Percentiles rank a stretch among this genome's conserved stretches.
Conservation (phyloP, 2,888 invertebrate species). For the Drosophila nr. perissopoda region DNA sequence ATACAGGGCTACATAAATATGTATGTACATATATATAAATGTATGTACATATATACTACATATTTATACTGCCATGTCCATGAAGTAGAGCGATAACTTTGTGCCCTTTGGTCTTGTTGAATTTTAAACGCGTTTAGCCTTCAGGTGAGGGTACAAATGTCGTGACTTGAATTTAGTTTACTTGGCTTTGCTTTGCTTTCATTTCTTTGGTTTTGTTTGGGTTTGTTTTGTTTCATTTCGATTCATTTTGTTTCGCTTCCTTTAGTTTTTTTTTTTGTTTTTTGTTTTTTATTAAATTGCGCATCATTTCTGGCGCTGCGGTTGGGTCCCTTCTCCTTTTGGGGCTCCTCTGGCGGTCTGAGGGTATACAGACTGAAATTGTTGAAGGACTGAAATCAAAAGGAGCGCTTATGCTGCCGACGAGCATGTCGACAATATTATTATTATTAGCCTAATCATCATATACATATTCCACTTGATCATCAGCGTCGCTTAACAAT, state of each 20-base stretch:
- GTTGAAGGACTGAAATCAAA: slow-evolving; percentile 7
- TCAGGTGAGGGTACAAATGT: slow-evolving; percentile 48
- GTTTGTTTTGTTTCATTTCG: slow-evolving; percentile 9
- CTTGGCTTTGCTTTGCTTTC: slow-evolving; percentile 24
- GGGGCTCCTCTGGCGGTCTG: background rate
- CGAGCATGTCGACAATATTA: slow-evolving; percentile 7
- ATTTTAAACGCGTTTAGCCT: slow-evolving; percentile 57
- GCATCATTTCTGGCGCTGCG: too few species aligned
- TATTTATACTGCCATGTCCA: slow-evolving; percentile 35
- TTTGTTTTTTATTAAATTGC: background rate
- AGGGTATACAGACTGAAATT: slow-evolving; percentile 7
- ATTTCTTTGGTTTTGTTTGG: slow-evolving; percentile 6
- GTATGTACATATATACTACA: background rate
- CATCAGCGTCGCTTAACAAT: background rate
- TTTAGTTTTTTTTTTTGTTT: slow-evolving; percentile 11
- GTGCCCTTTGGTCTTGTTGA: slow-evolving; percentile 47
- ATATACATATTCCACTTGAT: background rate
- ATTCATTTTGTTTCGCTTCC: slow-evolving; percentile 4
- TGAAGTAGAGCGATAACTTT: slow-evolving; percentile 22
- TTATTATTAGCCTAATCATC: slow-evolving; percentile 12
- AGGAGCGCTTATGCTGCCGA: background rate
- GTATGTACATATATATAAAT: background rate
- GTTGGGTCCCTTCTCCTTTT: background rate
- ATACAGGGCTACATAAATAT: too few species aligned
- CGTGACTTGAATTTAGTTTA: slow-evolving; percentile 62